Base-by-base conservation (phyloP, 2,888 invertebrate genomes). In the Drosophila hamatofila region DNA sequence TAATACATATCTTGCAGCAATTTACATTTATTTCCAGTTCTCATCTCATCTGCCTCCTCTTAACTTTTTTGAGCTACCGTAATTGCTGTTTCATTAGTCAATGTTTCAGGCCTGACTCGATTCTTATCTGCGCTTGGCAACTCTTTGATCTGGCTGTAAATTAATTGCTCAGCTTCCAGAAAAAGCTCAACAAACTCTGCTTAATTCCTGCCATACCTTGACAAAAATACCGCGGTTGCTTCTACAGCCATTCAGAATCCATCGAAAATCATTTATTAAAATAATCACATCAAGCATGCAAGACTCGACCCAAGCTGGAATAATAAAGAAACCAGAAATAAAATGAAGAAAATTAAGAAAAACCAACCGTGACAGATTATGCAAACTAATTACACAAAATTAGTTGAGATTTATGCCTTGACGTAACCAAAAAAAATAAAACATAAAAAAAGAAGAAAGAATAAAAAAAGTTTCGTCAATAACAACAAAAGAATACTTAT, bases 381-480 rank as follows among this genome's bases (percentile, higher is more conserved):
- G 88, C 88, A 85, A 86, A 85, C 86, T 88, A 88, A 86, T 88
- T 86, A 88, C 81, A 83, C 76, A 83, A 86, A 87, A 85, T 86
- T 88, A 85, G 83, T 88, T 75, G 80, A 83, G 83, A 86, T 86
- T 88, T 85, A 86, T 86, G 83, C 83, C 73, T 61, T 68, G 57
- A 66, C 39, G 44, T 44, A 44, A 44, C 44, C 23, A 23, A 23
- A 75, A 71, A 49, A 70, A 21, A 64, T 56, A 18, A 0, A 37
- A 18, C 7, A 37, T 1, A 18, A 0, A 41, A 11, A 5, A 2
- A 21, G 1, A 12, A 12, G 1, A 11, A 5, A 18, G 11, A 11
- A 37, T n/a, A 42, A 21, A 42, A 42, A 33, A 37, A 72, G 68
- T 56, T 72, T 76, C 72, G 52, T 61, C 46, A 33, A 44, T 62